phyloP scores from a whole-genome alignment of 2,797 vertebrate genomes.

The Hemibagrus guttatus region DNA sequence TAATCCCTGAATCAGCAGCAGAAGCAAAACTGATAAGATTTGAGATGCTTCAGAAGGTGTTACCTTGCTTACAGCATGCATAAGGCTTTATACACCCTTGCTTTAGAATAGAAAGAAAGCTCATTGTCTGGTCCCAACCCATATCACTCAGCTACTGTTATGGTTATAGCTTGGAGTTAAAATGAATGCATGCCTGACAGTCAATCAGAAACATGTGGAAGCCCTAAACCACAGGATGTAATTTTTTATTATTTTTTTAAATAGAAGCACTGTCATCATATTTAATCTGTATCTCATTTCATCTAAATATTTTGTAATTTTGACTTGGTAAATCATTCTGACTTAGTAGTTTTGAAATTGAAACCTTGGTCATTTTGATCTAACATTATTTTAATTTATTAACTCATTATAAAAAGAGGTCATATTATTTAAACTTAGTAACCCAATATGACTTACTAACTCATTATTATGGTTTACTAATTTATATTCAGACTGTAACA shows the following conservation, averaged over 20 bases:
- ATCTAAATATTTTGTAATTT: background rate
- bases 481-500: background rate
- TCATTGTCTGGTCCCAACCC: too few species aligned
- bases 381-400: background rate
- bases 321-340: background rate
- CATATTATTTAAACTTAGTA: too few species aligned
- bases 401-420: background rate
- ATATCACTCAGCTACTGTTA: background rate
- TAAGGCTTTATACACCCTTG: background rate
- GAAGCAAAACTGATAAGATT: background rate
- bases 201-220: background rate
- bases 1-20: background rate
- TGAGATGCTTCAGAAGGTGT: background rate
- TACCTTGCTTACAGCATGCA: background rate
- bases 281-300: background rate
- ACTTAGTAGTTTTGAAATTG: background rate
- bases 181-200: background rate
- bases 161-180: background rate
- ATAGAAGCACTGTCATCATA: too few species aligned
- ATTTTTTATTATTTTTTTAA: background rate
- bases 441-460: too few species aligned
- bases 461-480: background rate
- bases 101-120: too few species aligned
- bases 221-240: background rate
- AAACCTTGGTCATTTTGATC: background rate